Base-by-base conservation (phyloP, 2,888 invertebrate species). In the Mesodorylaimus sp. region DNA sequence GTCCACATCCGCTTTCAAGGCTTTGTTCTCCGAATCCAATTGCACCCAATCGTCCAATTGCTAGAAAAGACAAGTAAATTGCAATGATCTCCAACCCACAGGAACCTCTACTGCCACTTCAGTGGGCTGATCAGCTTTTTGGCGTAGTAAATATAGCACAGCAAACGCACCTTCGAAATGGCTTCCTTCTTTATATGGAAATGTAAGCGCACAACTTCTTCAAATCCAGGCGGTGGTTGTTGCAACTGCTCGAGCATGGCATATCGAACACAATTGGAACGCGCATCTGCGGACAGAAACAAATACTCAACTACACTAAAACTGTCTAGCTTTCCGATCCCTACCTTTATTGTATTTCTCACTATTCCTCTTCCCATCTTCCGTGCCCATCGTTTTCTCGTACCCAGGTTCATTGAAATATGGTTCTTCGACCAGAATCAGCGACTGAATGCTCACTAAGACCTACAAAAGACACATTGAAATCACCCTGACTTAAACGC, bases 401-500 rank as follows among this genome's bases (percentile, higher is more conserved):
- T 85, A 88, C 48, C 88, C 87, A 23, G 88, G 87, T 71, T 88
- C 88, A 73, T 88, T 88, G 72, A 87, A 88, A 70, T 87, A 88
- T 50, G 87, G 87, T 71, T 88, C 87, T 49, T 85, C 81, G 47
- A 87, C 87, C 61, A 88, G 74, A 68, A 88, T 88, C 61, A 88
- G 73, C 42, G 85, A 85, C 71, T 88, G 87, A 66, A 88, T 87
- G 19, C 87, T 87, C 38, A 88, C 87, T 63, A 88, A 75, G 54
- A 88, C 86, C 80, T 80, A 52, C 2, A 51, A 39, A 46, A 21
- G 36, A 51, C 10, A 32, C 16, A 10, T 32, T 32, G 16, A 32
- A 13, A 16, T 32, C 32, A 32, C 10, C 32, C 32, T 32, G 16
- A 32, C 32, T 32, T 10, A n/a, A 39, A n/a, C n/a, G n/a, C n/a